phyloP scores from a whole-genome alignment of 2,888 invertebrate genomes.

The Dicycla oo region DNA sequence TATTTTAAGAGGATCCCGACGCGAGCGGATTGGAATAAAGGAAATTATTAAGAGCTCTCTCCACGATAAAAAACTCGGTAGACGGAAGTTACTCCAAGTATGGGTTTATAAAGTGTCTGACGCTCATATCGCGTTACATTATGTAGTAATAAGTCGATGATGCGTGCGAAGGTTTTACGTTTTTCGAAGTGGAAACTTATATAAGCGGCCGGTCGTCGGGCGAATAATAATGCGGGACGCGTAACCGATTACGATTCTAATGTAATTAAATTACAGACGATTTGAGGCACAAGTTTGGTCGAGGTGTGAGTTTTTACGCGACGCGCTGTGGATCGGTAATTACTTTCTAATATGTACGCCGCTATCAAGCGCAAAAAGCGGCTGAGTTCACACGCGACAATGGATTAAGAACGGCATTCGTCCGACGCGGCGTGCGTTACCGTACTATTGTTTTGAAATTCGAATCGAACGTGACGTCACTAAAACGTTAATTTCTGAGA shows the following conservation, averaged over 20 bases:
- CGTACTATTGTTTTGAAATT: conserved; percentile 86
- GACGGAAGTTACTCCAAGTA: conserved; percentile 85
- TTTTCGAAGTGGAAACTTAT: conserved; percentile 81
- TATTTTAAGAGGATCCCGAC: conserved; percentile 89
- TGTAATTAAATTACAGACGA: conserved; percentile 80
- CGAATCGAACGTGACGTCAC: conserved; percentile 82
- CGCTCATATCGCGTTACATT: conserved; percentile 79
- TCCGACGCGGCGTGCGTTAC: conserved; percentile 77
- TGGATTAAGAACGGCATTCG: conserved; percentile 76
- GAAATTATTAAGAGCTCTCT: conserved; percentile 89
- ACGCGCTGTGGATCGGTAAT: conserved; percentile 79
- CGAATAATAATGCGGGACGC: conserved; percentile 80
- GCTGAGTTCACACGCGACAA: conserved; percentile 84
- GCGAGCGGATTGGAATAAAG: conserved; percentile 89
- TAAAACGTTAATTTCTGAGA: conserved; percentile 81
- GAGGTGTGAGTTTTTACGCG: conserved; percentile 74
- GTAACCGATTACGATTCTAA: conserved; percentile 83
- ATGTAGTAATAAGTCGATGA: conserved; percentile 81
- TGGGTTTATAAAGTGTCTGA: conserved; percentile 76
- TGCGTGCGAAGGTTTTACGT: conserved; percentile 82
- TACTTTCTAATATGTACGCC: conserved; percentile 85
- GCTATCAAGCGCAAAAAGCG: conserved; percentile 77
- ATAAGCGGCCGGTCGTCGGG: conserved; percentile 75
- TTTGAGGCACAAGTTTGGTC: conserved; percentile 73
- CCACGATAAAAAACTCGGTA: conserved; percentile 79